Evolutionary conservation across 1,140 invertebrate species (phyloP), one percentile per base, ranked within the genome.

Genomic region (Zaprionus capensis): DNA sequence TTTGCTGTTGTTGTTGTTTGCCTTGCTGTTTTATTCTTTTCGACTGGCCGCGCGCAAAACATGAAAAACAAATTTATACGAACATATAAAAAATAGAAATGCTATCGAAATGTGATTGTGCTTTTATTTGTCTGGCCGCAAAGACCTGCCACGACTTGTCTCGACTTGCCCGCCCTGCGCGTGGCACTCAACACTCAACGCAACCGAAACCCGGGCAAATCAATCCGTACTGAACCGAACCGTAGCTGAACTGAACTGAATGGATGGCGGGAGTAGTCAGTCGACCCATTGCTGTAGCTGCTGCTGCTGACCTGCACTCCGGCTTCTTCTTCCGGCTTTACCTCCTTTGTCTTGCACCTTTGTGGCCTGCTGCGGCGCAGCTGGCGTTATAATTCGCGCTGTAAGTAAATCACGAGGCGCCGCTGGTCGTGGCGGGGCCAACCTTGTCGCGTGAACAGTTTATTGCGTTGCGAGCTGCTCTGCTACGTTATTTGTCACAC

Each of bases 381-480:
- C 28, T 14, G 58, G 12, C 49, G 7, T 14, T 58, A 12, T 14
- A 36, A 14, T 26, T 31, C 20, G 58, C 20, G 49, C 65, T 76
- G 70, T 76, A 65, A 81, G 75, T 81, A 88, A 88, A 87, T 88
- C 71, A 78, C 63, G 69, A 69, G 64, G 38, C 71, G 38, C 24
- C 56, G 38, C 22, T 31, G 28, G 24, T 31, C 11, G 5, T 15
- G 24, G 24, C 1, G 62, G 59, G 38, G 73, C 49, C 80, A 82
- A 68, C 84, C 78, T 84, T 87, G 78, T 87, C 84, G 78, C 84
- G 80, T 88, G 84, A 76, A 73, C 70, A 66, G 61, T 69, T 80
- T 78, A 77, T 80, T 77, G 74, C 74, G 74, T 77, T 79, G 75
- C 74, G 68, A 76, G 73, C 73, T 72, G 46, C 46, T 64, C 56